Evolutionary conservation across 2,888 invertebrate genomes (phyloP).

Genomic region (Lasius platythorax): DNA sequence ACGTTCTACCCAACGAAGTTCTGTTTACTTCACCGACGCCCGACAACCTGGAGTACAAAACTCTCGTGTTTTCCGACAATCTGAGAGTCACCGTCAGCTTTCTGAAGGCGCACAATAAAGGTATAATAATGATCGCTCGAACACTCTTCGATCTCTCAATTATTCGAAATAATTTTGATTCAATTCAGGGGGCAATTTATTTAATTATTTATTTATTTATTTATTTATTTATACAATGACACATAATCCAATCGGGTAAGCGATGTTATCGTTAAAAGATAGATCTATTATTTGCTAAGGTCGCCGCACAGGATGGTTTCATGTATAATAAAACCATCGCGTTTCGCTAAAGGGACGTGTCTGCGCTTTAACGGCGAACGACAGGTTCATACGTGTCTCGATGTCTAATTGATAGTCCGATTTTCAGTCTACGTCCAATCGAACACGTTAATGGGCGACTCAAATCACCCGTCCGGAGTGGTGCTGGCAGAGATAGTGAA

Average conservation of each 20-base stretch:
- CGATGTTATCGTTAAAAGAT: not conserved
- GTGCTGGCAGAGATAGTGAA: conserved; percentile 95
- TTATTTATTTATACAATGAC: not conserved
- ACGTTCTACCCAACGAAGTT: conserved; percentile 95
- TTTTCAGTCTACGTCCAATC: conserved; percentile 93
- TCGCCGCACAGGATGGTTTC: not conserved
- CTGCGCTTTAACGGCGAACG: not conserved
- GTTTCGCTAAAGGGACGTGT: not conserved
- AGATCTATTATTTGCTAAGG: not conserved
- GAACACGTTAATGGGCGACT: conserved; percentile 93
- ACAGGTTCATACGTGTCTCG: not conserved
- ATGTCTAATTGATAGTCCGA: conserved; percentile 35
- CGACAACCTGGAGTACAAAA: conserved; percentile 91
- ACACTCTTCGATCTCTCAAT: not conserved
- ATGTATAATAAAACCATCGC: conserved; percentile 6
- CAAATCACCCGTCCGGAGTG: conserved; percentile 93
- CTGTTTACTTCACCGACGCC: conserved; percentile 94
- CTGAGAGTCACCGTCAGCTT: conserved; percentile 94
- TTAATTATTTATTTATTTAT: not conserved
- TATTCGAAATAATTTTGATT: not conserved
- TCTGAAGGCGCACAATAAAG: conserved; percentile 88
- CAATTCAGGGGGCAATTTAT: not conserved
- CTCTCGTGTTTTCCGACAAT: conserved; percentile 93
- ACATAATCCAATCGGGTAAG: not conserved
- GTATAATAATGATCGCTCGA: conserved; percentile 39